Conservation (phyloP, 2,888 invertebrate genomes). For the Mesodorylaimus sp. region DNA sequence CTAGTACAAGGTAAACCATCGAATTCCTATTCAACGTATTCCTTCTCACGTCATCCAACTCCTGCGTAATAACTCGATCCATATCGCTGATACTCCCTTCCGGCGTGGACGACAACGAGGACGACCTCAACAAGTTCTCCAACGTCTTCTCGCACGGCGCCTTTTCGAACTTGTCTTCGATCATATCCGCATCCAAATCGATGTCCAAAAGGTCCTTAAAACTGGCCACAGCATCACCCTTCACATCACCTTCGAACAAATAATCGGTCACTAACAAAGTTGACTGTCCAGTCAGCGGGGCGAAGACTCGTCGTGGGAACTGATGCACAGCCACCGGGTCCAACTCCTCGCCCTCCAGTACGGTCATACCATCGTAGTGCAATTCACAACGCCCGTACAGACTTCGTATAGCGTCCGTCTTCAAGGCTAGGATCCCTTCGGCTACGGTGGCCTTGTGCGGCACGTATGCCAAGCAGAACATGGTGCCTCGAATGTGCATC, state of each 20-base stretch:
- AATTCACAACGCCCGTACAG: neutral
- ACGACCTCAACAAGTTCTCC: too few relatives aligned
- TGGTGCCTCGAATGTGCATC: too few relatives aligned
- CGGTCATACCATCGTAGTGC: conserved; percentile 7
- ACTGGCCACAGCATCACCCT: conserved; percentile 2
- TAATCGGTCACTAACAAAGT: conserved; percentile 7
- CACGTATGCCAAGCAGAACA: neutral
- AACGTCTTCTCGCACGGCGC: too few relatives aligned
- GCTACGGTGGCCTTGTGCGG: neutral
- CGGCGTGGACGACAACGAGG: too few relatives aligned
- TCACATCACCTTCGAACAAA: conserved; percentile 7
- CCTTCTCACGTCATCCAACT: too few relatives aligned
- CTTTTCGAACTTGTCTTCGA: too few relatives aligned
- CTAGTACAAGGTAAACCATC: too few relatives aligned
- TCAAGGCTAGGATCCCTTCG: neutral
- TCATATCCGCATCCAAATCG: neutral
- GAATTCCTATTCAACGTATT: too few relatives aligned
- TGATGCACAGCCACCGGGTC: conserved; percentile 5
- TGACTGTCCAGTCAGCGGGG: neutral
- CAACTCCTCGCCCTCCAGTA: conserved; percentile 3
- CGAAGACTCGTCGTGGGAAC: conserved; percentile 7
- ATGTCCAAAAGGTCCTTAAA: conserved; percentile 4
- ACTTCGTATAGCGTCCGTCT: neutral
- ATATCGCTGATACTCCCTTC: too few relatives aligned
- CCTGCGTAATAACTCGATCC: too few relatives aligned